Conservation (phyloP, 2,888 invertebrate species). For the Meiosimyza decipiens region DNA sequence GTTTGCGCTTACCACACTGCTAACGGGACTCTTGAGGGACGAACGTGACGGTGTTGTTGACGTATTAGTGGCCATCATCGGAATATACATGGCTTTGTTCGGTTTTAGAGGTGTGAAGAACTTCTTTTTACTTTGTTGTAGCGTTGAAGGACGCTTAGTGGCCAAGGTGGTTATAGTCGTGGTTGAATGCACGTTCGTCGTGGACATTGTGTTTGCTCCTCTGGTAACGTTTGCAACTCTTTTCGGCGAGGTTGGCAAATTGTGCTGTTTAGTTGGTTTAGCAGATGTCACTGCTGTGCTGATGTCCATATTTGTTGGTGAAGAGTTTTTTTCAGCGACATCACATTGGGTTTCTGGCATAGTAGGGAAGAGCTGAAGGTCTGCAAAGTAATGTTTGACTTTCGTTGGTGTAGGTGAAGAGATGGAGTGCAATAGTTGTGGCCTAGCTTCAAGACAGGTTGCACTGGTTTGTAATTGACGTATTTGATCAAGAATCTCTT, state of each 20-base stretch:
- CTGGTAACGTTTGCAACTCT: constrained; percentile 31
- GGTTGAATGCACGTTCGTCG: constrained; percentile 27
- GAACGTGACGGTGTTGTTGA: constrained; percentile 45
- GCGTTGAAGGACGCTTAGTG: constrained; percentile 56
- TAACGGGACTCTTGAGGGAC: constrained; percentile 63
- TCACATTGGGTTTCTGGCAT: constrained; percentile 30
- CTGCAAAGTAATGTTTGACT: constrained; percentile 27
- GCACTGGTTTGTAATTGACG: constrained; percentile 71
- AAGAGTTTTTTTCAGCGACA: not conserved
- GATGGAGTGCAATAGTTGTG: constrained; percentile 53
- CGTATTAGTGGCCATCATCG: constrained; percentile 64
- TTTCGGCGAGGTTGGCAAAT: constrained; percentile 4
- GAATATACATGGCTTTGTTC: constrained; percentile 79
- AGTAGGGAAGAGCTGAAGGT: constrained; percentile 29
- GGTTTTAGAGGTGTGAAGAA: constrained; percentile 68
- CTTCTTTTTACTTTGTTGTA: constrained; percentile 65
- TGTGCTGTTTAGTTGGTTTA: constrained; percentile 8
- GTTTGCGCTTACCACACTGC: constrained; percentile 58
- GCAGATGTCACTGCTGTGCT: constrained; percentile 13
- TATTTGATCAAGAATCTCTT: constrained; percentile 79
- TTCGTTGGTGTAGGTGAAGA: constrained; percentile 50
- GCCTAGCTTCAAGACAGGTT: constrained; percentile 49
- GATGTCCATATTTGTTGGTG: constrained; percentile 46
- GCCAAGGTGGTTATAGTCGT: constrained; percentile 40
- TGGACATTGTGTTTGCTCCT: not conserved